These are phyloP conservation scores for Chelon auratus DNA, from an alignment of 2,797 vertebrate genomes.

Conservation along the genomic window DNA sequence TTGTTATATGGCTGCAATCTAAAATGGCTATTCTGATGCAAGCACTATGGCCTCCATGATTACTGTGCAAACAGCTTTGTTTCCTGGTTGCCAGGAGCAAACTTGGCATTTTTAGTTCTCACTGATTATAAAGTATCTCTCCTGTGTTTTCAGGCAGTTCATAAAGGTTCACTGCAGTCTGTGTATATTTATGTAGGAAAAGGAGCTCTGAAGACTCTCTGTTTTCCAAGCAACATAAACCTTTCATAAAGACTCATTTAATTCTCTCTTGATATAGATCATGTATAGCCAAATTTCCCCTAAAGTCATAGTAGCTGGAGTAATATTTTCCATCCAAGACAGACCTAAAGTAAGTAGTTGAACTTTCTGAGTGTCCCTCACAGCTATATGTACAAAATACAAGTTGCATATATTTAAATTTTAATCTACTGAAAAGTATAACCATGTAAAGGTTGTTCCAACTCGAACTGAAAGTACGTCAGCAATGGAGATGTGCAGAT, in stretches of 20 bases:
- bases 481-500: conserved; percentile 34
- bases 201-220: conserved; percentile 36
- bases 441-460: conserved; percentile 2
- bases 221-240: conserved; percentile 56
- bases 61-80: conserved; percentile 47
- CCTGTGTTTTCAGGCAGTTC: conserved; percentile 46
- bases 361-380: conserved; percentile 30
- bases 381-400: conserved; percentile 8
- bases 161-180: conserved; percentile 46
- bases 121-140: conserved; percentile 53
- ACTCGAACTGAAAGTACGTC: not conserved
- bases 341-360: conserved; percentile 38
- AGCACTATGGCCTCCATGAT: conserved; percentile 9
- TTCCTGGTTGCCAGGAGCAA: conserved; percentile 31
- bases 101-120: conserved; percentile 34
- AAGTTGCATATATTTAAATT: conserved; percentile 21
- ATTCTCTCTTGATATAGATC: conserved; percentile 53
- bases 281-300: conserved; percentile 36
- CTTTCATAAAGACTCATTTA: conserved; percentile 53
- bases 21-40: no score
- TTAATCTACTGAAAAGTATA: conserved; percentile 8
- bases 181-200: conserved; percentile 58
- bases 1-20: no score
- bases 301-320: conserved; percentile 23
- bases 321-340: conserved; percentile 46